Conservation (phyloP, 2,113 vertebrate genomes). For the Protobothrops flavoviridis region DNA sequence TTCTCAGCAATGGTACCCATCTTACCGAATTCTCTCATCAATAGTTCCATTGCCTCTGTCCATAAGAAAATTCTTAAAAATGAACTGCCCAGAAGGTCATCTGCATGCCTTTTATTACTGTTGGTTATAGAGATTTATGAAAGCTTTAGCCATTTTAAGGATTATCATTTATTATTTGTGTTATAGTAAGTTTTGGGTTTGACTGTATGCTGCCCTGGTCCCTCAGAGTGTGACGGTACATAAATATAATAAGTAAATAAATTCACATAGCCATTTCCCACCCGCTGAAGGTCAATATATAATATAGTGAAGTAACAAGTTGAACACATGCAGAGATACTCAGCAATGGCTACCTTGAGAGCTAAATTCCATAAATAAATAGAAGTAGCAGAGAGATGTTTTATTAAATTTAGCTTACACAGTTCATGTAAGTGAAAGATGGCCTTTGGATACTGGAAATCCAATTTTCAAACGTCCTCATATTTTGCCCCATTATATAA, state of each 20-base stretch:
- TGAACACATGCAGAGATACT: not conserved
- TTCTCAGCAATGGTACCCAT: not conserved
- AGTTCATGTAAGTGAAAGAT: not conserved
- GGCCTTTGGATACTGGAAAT: not conserved
- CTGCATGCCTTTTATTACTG: not conserved
- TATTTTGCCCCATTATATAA: conserved; percentile 33
- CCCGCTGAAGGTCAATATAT: not conserved
- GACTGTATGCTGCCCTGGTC: not conserved
- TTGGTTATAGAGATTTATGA: not conserved
- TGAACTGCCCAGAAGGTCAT: not conserved
- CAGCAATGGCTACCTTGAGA: not conserved
- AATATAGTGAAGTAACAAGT: not conserved
- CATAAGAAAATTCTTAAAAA: not conserved
- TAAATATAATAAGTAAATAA: not conserved
- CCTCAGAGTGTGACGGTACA: not conserved
- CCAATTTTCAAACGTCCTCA: conserved; percentile 5
- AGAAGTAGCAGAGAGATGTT: not conserved
- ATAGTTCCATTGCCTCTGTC: not conserved
- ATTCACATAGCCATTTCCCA: not conserved
- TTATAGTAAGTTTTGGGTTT: not conserved
- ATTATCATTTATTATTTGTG: not conserved
- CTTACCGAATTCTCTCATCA: not conserved
- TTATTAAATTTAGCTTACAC: not conserved
- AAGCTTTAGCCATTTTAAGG: not conserved
- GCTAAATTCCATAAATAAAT: not conserved